A percentile compares a stretch with the other conserved stretches of the same genome.
Evolutionary conservation across 53 echinoderm and acorn worm genomes (phyloP).

Genomic region (Henricia sp.): DNA sequence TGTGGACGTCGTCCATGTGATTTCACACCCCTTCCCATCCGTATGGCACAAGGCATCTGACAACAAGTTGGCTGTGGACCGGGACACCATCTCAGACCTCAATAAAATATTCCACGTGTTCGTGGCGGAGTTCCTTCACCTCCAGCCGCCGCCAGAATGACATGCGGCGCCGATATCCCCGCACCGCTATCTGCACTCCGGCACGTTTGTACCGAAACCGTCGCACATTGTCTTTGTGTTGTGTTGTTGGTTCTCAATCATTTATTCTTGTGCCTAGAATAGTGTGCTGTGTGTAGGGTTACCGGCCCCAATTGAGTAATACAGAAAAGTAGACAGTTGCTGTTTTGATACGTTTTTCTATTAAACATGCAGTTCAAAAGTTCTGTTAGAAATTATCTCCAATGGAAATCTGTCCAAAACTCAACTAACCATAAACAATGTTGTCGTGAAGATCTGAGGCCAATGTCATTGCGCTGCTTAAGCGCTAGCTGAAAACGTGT

Average conservation of each 20-base stretch:
- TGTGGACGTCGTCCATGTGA: conserved; percentile 78
- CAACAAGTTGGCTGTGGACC: conserved; percentile 68
- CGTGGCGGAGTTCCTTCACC: conserved; percentile 83
- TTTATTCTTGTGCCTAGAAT: conserved; percentile 34
- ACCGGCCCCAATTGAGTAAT: conserved; percentile 51
- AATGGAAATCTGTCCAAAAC: too few relatives aligned
- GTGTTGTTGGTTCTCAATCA: conserved; percentile 29
- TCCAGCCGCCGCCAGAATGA: conserved; percentile 49
- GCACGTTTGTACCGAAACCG: conserved; percentile 16
- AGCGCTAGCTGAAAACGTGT: too few relatives aligned
- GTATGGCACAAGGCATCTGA: conserved; percentile 82
- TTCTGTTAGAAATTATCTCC: too few relatives aligned
- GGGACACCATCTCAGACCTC: conserved; percentile 76
- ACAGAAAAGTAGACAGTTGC: conserved; percentile 14
- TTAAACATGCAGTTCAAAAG: too few relatives aligned
- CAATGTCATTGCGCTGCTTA: too few relatives aligned
- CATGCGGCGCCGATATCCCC: conserved; percentile 44
- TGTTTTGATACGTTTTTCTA: not conserved
- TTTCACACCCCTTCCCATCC: conserved; percentile 77
- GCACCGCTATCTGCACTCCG: conserved; percentile 17
- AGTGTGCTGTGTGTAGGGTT: conserved; percentile 30
- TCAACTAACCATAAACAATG: too few relatives aligned
- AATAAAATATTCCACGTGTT: conserved; percentile 91
- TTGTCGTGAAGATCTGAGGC: too few relatives aligned
- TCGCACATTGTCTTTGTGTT: conserved; percentile 16